phyloP scores from a whole-genome alignment of 2,113 vertebrate species.

The Triplophysa rosa region DNA sequence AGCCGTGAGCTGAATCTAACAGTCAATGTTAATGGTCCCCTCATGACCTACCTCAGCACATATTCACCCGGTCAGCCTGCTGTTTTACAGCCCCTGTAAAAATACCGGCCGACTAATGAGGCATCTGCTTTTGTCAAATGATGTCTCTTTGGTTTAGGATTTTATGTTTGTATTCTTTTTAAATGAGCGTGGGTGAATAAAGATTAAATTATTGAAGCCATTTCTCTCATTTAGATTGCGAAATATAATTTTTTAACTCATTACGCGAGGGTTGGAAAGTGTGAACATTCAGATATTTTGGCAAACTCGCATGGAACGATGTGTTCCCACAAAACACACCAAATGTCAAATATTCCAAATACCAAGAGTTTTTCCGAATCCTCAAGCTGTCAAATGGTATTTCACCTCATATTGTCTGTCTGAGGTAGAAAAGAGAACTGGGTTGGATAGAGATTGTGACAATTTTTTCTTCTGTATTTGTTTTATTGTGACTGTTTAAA shows the following conservation, averaged over 20 bases:
- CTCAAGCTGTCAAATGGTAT: neutral
- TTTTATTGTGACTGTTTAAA: too few relatives aligned
- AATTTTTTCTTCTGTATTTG: too few relatives aligned
- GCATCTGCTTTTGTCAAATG: constrained; percentile 41
- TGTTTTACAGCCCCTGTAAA: constrained; percentile 31
- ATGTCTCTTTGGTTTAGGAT: constrained; percentile 27
- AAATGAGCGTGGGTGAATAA: constrained; percentile 35
- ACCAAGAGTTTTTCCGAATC: neutral
- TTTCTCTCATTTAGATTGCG: neutral
- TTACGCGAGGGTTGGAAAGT: neutral
- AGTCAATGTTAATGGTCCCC: constrained; percentile 60
- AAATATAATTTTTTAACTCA: neutral
- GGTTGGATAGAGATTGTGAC: too few relatives aligned
- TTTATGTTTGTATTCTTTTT: constrained; percentile 22
- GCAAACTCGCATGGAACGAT: too few relatives aligned
- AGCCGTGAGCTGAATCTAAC: constrained; percentile 66
- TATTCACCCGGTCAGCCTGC: constrained; percentile 7
- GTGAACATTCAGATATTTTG: neutral
- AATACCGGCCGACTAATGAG: constrained; percentile 38
- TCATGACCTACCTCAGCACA: constrained; percentile 51
- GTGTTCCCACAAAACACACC: neutral
- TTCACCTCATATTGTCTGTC: neutral
- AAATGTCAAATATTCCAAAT: neutral
- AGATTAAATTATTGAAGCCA: constrained; percentile 8
- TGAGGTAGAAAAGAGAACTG: neutral